Conservation (phyloP, 2,113 vertebrate species). For the Ciconia maguari region DNA sequence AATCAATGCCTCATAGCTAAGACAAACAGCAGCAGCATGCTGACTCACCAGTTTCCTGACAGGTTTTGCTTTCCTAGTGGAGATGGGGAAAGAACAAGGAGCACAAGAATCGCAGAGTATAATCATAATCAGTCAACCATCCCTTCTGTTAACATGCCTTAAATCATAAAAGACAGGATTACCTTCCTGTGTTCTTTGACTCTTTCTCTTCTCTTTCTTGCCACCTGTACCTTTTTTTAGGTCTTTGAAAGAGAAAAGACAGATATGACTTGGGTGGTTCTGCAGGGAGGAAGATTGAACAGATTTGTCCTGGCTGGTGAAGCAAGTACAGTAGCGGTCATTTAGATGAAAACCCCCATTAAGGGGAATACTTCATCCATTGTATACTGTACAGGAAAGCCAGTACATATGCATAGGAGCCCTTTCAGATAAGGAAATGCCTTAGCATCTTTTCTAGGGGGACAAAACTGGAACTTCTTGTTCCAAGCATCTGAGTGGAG, state of each 20-base stretch:
- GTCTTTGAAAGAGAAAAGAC: background rate
- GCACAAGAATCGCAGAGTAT: background rate
- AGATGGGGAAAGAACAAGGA: background rate
- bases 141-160: conserved; percentile 25
- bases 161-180: conserved; percentile 31
- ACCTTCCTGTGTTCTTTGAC: background rate
- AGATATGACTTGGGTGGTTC: background rate
- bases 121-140: conserved; percentile 13
- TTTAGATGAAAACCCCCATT: background rate
- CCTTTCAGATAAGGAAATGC: background rate
- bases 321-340: background rate
- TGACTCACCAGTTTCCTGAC: conserved; percentile 33
- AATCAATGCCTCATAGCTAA: conserved; percentile 51
- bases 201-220: background rate
- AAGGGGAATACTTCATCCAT: background rate
- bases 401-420: background rate
- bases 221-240: background rate
- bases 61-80: conserved; percentile 3
- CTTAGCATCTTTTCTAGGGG: background rate
- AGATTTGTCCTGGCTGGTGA: conserved; percentile 4
- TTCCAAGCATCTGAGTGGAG: background rate
- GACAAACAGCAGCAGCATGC: conserved; percentile 41
- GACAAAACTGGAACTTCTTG: background rate
- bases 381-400: background rate
- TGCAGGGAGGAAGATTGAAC: background rate